These are phyloP conservation scores for Fopius arisanus DNA, from an alignment of 1,140 invertebrate genomes.

Conservation along the genomic window DNA sequence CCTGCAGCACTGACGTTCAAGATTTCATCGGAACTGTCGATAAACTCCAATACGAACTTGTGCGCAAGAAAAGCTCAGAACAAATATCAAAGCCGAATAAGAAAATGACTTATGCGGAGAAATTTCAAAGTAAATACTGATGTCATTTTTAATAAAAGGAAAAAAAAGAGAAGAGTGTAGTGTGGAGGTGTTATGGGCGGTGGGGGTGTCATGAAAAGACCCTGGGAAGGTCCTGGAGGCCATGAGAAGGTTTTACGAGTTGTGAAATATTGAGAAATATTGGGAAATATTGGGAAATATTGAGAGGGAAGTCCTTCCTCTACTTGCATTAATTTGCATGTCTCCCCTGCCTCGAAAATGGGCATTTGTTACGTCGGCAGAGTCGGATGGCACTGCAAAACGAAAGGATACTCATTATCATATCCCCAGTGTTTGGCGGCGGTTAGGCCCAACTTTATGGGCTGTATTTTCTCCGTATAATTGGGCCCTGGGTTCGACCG, in stretches of 20 bases:
- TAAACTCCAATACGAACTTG: not conserved
- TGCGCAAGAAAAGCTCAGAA: not conserved
- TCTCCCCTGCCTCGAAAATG: too few relatives aligned
- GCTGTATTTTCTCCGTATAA: conserved; percentile 49
- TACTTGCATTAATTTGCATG: too few relatives aligned
- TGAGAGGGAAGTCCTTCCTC: too few relatives aligned
- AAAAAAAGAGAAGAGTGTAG: too few relatives aligned
- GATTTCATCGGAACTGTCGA: not conserved
- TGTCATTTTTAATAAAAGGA: not conserved
- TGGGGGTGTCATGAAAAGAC: too few relatives aligned
- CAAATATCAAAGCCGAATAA: not conserved
- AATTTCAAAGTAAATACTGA: not conserved
- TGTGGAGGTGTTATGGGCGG: too few relatives aligned
- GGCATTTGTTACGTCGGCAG: not conserved
- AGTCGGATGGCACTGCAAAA: not conserved
- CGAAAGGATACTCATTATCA: conserved; percentile 40
- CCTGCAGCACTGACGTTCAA: not conserved
- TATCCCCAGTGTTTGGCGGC: conserved; percentile 42
- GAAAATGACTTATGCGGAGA: not conserved
- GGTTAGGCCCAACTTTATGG: conserved; percentile 46
- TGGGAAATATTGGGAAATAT: too few relatives aligned
- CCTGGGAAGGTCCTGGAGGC: too few relatives aligned
- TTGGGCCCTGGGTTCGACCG: too few relatives aligned
- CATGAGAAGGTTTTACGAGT: too few relatives aligned
- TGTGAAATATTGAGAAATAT: too few relatives aligned